Evolutionary conservation across 2,797 vertebrate species (phyloP).

Genomic region (Sardinella longiceps): DNA sequence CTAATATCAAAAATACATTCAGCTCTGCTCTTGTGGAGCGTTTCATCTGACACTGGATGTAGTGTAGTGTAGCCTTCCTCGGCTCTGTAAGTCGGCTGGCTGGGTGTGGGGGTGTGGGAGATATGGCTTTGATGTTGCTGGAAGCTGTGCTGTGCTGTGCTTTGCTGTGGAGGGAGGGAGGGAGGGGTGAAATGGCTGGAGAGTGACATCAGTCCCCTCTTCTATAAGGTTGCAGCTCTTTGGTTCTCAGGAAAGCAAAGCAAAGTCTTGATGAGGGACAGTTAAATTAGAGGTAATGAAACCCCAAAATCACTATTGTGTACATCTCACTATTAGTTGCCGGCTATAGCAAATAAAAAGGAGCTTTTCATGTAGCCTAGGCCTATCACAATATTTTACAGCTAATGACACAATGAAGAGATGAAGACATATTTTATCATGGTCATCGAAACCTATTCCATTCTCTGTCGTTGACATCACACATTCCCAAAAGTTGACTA

Average conservation of each 20-base stretch:
- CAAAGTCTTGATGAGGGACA: background rate
- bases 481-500: background rate
- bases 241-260: background rate
- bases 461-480: background rate
- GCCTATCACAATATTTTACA: background rate
- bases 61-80: too few relatives aligned
- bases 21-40: background rate
- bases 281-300: background rate
- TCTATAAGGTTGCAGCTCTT: slow-evolving; percentile 19
- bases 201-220: background rate
- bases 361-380: background rate
- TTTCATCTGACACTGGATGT: background rate
- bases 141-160: background rate
- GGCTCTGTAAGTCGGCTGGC: background rate
- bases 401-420: background rate
- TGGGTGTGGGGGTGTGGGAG: background rate
- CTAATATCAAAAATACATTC: slow-evolving; percentile 5
- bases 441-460: background rate
- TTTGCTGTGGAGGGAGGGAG: too few relatives aligned
- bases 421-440: background rate
- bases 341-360: too few relatives aligned
- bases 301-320: background rate
- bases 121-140: slow-evolving; percentile 16
- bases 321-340: background rate
- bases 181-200: slow-evolving; percentile 5